phyloP scores from a whole-genome alignment of 1,140 invertebrate genomes.

The Coptotermes formosanus region DNA sequence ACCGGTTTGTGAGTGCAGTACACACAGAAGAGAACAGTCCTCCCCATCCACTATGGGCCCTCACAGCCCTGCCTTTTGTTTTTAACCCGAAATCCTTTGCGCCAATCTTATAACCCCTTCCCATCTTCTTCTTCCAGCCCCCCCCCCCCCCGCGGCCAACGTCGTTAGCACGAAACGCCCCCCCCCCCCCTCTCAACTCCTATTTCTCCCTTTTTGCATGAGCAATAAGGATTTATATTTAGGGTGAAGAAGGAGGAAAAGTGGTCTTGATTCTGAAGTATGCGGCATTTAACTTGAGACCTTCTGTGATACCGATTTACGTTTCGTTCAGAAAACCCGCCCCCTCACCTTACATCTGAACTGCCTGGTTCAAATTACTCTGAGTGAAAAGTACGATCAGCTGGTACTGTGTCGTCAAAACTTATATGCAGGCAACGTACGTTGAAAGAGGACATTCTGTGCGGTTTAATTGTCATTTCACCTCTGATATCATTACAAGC shows the following conservation, averaged over 20 bases:
- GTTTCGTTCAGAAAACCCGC: too few species aligned
- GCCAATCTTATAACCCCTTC: constrained; percentile 25
- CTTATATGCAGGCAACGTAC: too few species aligned
- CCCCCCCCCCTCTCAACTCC: constrained; percentile 21
- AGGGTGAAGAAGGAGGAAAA: constrained; percentile 13
- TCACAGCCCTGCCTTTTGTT: constrained; percentile 25
- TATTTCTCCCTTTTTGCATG: constrained; percentile 31
- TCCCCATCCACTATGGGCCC: not conserved
- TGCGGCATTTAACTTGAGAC: constrained; percentile 11
- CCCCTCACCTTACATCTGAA: too few species aligned
- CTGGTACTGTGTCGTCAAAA: too few species aligned
- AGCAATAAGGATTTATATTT: constrained; percentile 39
- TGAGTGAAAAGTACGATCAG: too few species aligned
- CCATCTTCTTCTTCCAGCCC: constrained; percentile 18
- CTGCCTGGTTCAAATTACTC: too few species aligned
- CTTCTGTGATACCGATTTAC: not conserved
- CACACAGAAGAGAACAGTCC: constrained; percentile 7
- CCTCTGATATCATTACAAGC: too few species aligned
- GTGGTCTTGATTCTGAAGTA: not conserved
- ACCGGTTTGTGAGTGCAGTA: constrained; percentile 27
- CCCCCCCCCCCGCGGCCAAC: not conserved
- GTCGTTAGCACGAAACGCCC: too few species aligned
- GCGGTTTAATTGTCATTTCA: too few species aligned
- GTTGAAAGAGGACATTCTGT: too few species aligned
- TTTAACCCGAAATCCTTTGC: constrained; percentile 30